Percentiles rank a stretch among this genome's conserved stretches.
Conservation (phyloP, 2,888 invertebrate genomes). For the Machimus atricapillus region DNA sequence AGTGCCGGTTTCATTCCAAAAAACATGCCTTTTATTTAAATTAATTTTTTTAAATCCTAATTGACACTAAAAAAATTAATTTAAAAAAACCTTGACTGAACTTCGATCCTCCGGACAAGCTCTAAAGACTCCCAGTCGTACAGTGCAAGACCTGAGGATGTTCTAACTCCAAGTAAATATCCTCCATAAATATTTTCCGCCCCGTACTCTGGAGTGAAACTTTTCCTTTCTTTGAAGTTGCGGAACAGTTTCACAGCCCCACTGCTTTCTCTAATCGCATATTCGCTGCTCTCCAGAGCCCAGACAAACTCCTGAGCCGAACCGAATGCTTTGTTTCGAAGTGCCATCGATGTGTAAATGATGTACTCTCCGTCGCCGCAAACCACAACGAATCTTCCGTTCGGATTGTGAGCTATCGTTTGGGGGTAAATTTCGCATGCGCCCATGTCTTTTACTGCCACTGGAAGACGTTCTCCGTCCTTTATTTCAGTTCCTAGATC, state of each 20-base stretch:
- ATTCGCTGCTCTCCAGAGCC: slow-evolving; percentile 95
- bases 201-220: slow-evolving; percentile 95
- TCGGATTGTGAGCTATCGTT: slow-evolving; percentile 97
- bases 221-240: slow-evolving; percentile 97
- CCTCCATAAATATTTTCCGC: slow-evolving; percentile 97
- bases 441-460: slow-evolving; percentile 98
- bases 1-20: slow-evolving; percentile 96
- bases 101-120: slow-evolving; percentile 93
- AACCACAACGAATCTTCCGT: slow-evolving; percentile 91
- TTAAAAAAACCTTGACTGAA: slow-evolving; percentile 72
- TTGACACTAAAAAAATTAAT: slow-evolving; percentile 42
- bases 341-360: slow-evolving; percentile 99
- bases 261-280: slow-evolving; percentile 86
- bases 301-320: slow-evolving; percentile 99
- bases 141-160: slow-evolving; percentile 90
- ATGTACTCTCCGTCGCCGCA: slow-evolving; percentile 99
- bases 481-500: slow-evolving; percentile 72
- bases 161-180: slow-evolving; percentile 87
- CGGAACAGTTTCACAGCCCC: slow-evolving; percentile 94
- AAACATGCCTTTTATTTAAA: slow-evolving; percentile 72
- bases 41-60: slow-evolving; percentile 33
- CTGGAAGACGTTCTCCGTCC: slow-evolving; percentile 91
- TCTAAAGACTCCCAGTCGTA: slow-evolving; percentile 97
- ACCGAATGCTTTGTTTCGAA: slow-evolving; percentile 98
- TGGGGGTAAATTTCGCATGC: slow-evolving; percentile 99